phyloP scores from a whole-genome alignment of 2,113 vertebrate species.

The Fregetta grallaria region DNA sequence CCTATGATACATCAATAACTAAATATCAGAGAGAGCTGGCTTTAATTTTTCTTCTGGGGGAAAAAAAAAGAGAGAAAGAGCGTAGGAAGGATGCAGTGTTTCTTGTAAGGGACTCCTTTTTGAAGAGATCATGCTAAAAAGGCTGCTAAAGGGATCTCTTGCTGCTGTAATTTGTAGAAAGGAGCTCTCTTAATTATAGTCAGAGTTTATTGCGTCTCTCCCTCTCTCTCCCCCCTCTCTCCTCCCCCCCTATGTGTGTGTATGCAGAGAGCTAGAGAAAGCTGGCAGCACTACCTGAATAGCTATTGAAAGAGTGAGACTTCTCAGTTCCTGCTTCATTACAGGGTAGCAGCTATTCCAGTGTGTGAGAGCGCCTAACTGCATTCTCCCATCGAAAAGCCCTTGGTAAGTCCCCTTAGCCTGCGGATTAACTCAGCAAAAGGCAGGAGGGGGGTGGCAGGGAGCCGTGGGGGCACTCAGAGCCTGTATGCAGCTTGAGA shows the following conservation, averaged over 20 bases:
- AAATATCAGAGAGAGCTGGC: background rate
- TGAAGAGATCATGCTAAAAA: background rate
- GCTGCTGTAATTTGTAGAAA: background rate
- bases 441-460: background rate
- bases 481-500: background rate
- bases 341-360: conserved; percentile 6
- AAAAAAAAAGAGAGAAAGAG: background rate
- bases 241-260: background rate
- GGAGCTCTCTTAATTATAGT: conserved; percentile 13
- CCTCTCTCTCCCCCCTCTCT: background rate
- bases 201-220: background rate
- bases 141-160: background rate
- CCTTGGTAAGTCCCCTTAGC: conserved; percentile 11
- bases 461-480: background rate
- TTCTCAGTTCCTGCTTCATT: conserved; percentile 8
- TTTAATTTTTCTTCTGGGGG: background rate
- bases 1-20: background rate
- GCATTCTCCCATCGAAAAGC: background rate
- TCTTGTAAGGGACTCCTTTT: background rate
- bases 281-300: conserved; percentile 8
- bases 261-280: background rate
- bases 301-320: conserved; percentile 27
- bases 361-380: background rate
- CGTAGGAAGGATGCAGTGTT: background rate
- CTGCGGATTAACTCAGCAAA: background rate